These are phyloP conservation scores for Galerucella pusilla DNA, from an alignment of 2,888 invertebrate genomes.

Conservation along the genomic window DNA sequence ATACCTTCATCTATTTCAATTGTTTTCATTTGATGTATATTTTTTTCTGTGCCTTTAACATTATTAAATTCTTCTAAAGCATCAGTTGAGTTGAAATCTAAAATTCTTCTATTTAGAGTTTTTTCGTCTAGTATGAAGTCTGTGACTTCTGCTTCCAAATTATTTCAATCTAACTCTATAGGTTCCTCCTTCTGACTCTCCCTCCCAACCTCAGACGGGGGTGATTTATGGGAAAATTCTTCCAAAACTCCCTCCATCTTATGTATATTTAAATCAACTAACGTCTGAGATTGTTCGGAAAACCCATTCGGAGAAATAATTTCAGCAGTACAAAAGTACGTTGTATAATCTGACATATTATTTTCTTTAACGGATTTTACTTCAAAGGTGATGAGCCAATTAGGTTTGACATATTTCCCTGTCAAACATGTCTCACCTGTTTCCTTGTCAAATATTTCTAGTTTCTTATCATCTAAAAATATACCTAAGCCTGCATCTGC, in stretches of 20 bases:
- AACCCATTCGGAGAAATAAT: constrained; percentile 37
- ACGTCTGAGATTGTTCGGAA: constrained; percentile 28
- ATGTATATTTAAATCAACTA: background rate
- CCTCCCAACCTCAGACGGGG: constrained; percentile 26
- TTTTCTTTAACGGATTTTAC: constrained; percentile 13
- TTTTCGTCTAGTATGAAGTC: constrained; percentile 7
- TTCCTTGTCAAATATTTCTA: constrained; percentile 16
- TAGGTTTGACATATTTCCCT: constrained; percentile 16
- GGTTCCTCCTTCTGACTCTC: constrained; percentile 2
- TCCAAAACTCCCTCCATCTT: constrained; percentile 6
- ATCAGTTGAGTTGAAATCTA: constrained; percentile 17
- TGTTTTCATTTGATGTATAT: no score
- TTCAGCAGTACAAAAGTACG: constrained; percentile 20
- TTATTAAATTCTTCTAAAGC: constrained; percentile 21
- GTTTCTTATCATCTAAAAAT: constrained; percentile 9
- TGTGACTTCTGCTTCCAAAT: background rate
- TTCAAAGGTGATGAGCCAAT: constrained; percentile 16
- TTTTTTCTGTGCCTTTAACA: background rate
- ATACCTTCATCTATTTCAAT: no score
- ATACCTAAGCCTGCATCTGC: constrained; percentile 23
- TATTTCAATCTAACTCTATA: no score
- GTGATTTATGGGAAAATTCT: background rate
- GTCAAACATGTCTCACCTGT: constrained; percentile 14
- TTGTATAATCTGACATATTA: constrained; percentile 1
- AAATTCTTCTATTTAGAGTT: constrained; percentile 15